Conservation (phyloP, 1,140 invertebrate species). For the Drosophila ananassae region DNA sequence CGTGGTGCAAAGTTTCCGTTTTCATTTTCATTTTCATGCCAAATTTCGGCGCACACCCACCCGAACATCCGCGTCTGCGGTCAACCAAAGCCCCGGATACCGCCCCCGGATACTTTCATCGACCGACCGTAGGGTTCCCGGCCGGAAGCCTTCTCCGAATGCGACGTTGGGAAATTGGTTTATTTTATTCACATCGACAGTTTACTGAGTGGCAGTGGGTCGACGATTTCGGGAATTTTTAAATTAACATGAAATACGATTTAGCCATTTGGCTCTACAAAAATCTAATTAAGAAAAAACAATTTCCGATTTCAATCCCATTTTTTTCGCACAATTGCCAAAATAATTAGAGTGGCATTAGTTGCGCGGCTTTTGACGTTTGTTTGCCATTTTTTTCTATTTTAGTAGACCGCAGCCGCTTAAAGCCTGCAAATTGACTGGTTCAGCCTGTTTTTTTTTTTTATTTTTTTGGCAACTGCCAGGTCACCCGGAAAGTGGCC, state of each 20-base stretch:
- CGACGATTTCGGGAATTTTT: conserved; percentile 33
- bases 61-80: conserved; percentile 65
- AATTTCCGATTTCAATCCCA: conserved; percentile 53
- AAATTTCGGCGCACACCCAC: conserved; percentile 51
- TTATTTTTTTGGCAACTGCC: conserved; percentile 7
- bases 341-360: conserved; percentile 42
- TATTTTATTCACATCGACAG: conserved; percentile 73
- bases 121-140: neutral
- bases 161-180: conserved; percentile 71
- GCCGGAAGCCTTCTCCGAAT: conserved; percentile 58
- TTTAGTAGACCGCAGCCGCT: neutral
- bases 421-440: conserved; percentile 22
- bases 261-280: conserved; percentile 45
- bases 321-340: conserved; percentile 25
- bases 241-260: conserved; percentile 76
- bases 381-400: neutral
- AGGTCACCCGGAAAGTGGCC: conserved; percentile 12
- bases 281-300: conserved; percentile 66
- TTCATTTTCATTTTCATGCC: conserved; percentile 57
- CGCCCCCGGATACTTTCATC: neutral
- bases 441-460: neutral
- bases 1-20: conserved; percentile 51
- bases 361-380: conserved; percentile 1
- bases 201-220: conserved; percentile 14
- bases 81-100: conserved; percentile 2